These are phyloP conservation scores for Nibea albiflora DNA, from an alignment of 2,113 vertebrate species.

Conservation along the genomic window DNA sequence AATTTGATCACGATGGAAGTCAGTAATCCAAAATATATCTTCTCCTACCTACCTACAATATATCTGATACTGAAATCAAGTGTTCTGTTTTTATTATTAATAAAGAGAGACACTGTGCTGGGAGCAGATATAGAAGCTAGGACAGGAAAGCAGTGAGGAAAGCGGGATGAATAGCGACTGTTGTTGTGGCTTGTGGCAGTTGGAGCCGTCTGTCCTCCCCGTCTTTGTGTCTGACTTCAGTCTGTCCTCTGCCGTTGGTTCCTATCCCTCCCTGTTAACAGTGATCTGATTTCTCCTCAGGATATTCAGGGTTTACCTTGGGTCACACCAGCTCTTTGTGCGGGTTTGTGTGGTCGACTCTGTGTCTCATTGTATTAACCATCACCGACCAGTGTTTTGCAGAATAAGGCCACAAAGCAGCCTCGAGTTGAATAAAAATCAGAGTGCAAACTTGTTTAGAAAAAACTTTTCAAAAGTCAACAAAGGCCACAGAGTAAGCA, in stretches of 20 bases:
- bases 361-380: constrained; percentile 25
- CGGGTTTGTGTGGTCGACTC: background rate
- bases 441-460: background rate
- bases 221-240: constrained; percentile 3
- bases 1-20: too few relatives aligned
- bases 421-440: background rate
- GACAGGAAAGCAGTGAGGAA: background rate
- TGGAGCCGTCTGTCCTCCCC: constrained; percentile 6
- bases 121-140: background rate
- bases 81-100: background rate
- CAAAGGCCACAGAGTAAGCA: background rate
- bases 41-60: too few relatives aligned
- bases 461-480: background rate
- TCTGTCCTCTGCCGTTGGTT: constrained; percentile 1
- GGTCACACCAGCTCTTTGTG: constrained; percentile 17
- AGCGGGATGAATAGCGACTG: constrained; percentile 15
- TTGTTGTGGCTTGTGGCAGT: constrained; percentile 20
- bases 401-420: constrained; percentile 13
- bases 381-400: background rate
- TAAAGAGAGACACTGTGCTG: background rate
- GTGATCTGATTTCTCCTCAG: constrained; percentile 42
- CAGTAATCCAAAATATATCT: too few relatives aligned
- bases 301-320: constrained; percentile 34
- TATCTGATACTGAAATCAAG: background rate
- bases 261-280: constrained; percentile 24